A percentile compares a stretch with the other conserved stretches of the same genome.
phyloP scores from a whole-genome alignment of 2,888 invertebrate species.

The Theretra japonica region DNA sequence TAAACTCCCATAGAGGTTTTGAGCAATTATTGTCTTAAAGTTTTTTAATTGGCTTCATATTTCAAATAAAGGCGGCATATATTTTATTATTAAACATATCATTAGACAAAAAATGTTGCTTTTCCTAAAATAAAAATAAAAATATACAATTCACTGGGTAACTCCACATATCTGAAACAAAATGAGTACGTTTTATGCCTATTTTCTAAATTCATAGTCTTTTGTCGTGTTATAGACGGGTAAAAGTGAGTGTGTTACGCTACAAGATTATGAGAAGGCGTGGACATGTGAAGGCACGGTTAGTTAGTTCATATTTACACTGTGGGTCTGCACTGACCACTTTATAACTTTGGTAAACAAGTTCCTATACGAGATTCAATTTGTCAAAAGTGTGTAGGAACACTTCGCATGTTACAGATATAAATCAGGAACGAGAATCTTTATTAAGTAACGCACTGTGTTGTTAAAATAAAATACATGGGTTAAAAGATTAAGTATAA shows the following conservation, averaged over 20 bases:
- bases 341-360: slow-evolving; percentile 70
- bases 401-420: no score
- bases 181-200: not conserved
- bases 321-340: slow-evolving; percentile 65
- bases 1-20: not conserved
- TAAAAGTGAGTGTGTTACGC: not conserved
- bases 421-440: no score
- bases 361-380: slow-evolving; percentile 42
- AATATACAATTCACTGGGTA: no score
- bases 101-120: no score
- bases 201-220: not conserved
- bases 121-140: no score
- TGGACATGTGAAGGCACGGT: slow-evolving; percentile 55
- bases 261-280: slow-evolving; percentile 35
- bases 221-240: not conserved
- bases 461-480: no score
- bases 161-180: no score
- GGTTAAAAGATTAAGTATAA: no score
- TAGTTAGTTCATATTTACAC: slow-evolving; percentile 73
- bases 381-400: not conserved
- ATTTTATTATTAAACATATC: no score
- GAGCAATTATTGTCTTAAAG: not conserved
- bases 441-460: no score
- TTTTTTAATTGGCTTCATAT: not conserved
- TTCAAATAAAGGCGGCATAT: no score